Evolutionary conservation across 1,140 invertebrate species (phyloP), one percentile per base, ranked within the genome.

Genomic region (Saccostrea cuccullata): DNA sequence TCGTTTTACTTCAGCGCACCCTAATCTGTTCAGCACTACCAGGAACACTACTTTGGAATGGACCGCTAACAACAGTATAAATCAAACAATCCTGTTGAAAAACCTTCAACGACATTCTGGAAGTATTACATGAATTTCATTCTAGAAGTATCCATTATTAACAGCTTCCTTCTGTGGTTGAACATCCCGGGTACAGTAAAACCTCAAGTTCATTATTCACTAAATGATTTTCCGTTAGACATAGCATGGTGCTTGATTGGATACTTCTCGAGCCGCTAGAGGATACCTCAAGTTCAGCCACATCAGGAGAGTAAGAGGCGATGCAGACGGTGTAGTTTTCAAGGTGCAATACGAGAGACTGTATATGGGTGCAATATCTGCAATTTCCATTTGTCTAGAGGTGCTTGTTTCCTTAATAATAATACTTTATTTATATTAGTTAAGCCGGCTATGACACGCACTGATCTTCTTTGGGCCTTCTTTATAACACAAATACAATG

Each of bases 101-200:
- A 84, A 40, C 67, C 12, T n/a, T 73, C 84, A 0, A 88, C 82
- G 67, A 88, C 85, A n/a, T 88, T 30, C 15, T 88, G 84, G 87
- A 85, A 85, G 40, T 88, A 60, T 36, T 40, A 85, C 3, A 55
- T 88, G 55, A 88, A 88, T 82, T 88, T 85, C 84, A 64, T 88
- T 12, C 36, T 85, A 5, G 84, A 85, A 15, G 36, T 85, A 13
- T 77, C 83, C 55, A 55, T 88, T 26, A 85, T 88, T 12, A 88
- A 88, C 77, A 64, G 15, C 55, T 82, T 77, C n/a, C n/a, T 77
- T 47, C 17, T 55, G n/a, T 86, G 86, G 85, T 26, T 47, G 36
- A 55, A 30, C 58, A 86, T 60, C 13, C 26, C 58, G 40, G 58
- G 85, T 26, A 70, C 26, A 15, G 85, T 67, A 3, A 86, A n/a